Conservation (phyloP, 2,888 invertebrate genomes). For the Drosophila atroscutellata region DNA sequence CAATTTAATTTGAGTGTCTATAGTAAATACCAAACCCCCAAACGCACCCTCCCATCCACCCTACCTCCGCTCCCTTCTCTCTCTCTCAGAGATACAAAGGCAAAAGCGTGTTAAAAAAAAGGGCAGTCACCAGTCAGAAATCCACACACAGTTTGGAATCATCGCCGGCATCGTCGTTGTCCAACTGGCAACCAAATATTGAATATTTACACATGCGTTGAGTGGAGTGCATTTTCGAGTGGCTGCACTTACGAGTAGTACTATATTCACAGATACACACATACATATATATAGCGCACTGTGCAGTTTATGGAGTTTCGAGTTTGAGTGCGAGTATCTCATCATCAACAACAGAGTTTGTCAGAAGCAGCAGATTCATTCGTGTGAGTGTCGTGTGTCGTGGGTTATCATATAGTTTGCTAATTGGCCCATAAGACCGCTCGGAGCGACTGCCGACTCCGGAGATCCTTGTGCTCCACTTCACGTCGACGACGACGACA, state of each 20-base stretch:
- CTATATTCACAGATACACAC: slow-evolving; percentile 10
- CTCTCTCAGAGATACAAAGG: slow-evolving; percentile 16
- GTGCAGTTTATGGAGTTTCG: slow-evolving; percentile 9
- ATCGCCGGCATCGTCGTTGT: slow-evolving; percentile 18
- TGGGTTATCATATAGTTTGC: slow-evolving; percentile 55
- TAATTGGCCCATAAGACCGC: slow-evolving; percentile 74
- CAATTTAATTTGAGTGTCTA: slow-evolving; percentile 83
- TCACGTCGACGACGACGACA: slow-evolving; percentile 12
- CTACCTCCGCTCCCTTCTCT: background rate
- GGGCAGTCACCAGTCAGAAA: slow-evolving; percentile 63
- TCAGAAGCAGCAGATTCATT: slow-evolving; percentile 18
- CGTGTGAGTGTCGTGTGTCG: slow-evolving; percentile 41
- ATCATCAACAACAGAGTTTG: slow-evolving; percentile 27
- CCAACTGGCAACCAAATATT: slow-evolving; percentile 73
- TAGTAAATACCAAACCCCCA: slow-evolving; percentile 58
- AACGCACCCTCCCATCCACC: slow-evolving; percentile 24
- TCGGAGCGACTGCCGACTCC: slow-evolving; percentile 19
- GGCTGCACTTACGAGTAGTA: slow-evolving; percentile 68
- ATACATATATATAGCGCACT: slow-evolving; percentile 5
- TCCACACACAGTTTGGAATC: slow-evolving; percentile 34
- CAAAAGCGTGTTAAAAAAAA: slow-evolving; percentile 40
- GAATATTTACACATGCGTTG: slow-evolving; percentile 81
- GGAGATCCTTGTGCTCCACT: slow-evolving; percentile 25
- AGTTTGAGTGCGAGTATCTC: slow-evolving; percentile 31
- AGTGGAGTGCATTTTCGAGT: slow-evolving; percentile 77